phyloP scores from a whole-genome alignment of 2,888 invertebrate species.

The Andricus quercusramuli region DNA sequence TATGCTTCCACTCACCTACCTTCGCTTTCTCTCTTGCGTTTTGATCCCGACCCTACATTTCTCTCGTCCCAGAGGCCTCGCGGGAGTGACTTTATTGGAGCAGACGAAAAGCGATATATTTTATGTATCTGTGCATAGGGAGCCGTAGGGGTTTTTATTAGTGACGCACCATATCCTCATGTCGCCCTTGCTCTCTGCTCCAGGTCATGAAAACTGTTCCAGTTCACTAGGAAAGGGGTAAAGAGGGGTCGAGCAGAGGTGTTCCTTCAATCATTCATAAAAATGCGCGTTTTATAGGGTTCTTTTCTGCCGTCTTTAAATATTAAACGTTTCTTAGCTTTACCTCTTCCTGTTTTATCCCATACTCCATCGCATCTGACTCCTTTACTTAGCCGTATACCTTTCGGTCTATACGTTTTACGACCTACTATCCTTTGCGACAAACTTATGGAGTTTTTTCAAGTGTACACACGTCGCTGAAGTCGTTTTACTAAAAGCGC shows the following conservation, averaged over 20 bases:
- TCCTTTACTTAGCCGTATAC: neutral
- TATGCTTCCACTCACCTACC: conserved; percentile 6
- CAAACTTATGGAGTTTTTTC: neutral
- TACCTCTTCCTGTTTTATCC: neutral
- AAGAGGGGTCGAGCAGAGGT: neutral
- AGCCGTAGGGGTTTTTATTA: neutral
- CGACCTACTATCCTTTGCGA: neutral
- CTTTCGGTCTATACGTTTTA: neutral
- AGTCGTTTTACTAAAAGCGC: neutral
- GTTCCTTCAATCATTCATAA: conserved; percentile 8
- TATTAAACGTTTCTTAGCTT: neutral
- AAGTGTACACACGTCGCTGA: neutral
- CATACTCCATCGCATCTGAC: neutral
- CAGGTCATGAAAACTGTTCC: neutral
- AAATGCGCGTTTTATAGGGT: neutral
- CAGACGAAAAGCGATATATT: conserved; percentile 16
- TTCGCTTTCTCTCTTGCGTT: neutral
- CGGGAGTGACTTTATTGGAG: neutral
- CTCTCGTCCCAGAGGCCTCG: neutral
- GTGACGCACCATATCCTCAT: neutral
- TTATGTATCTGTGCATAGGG: conserved; percentile 3
- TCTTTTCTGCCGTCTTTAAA: neutral
- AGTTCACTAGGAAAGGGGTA: neutral
- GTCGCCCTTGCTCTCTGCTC: neutral
- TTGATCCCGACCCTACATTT: neutral